A percentile compares a stretch with the other conserved stretches of the same genome.
phyloP scores from a whole-genome alignment of 2,797 vertebrate genomes.

The Tiaroga cobitis region DNA sequence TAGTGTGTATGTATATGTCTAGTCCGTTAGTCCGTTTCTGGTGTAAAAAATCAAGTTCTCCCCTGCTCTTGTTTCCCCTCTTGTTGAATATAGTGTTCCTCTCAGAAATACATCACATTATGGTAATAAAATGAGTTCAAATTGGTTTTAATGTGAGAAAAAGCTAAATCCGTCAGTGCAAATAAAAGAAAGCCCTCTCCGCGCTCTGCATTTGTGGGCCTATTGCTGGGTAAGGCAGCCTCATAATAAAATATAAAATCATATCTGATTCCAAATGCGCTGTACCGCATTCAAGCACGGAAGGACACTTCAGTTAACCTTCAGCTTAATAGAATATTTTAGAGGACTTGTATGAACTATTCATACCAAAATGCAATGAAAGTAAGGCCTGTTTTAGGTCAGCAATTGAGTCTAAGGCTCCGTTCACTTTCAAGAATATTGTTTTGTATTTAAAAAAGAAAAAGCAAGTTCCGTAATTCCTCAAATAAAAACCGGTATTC shows the following conservation, averaged over 20 bases:
- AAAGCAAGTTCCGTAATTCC: too few species aligned
- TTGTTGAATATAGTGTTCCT: background rate
- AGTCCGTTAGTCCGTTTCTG: background rate
- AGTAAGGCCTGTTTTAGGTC: background rate
- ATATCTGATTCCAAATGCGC: background rate
- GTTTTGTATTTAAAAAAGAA: background rate
- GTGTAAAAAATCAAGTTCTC: background rate
- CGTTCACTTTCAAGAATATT: background rate
- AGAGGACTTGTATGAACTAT: slow-evolving; percentile 6
- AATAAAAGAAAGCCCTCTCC: slow-evolving; percentile 3
- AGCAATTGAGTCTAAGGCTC: background rate
- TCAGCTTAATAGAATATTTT: slow-evolving; percentile 31
- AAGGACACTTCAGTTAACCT: slow-evolving; percentile 42
- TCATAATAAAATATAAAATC: slow-evolving; percentile 27
- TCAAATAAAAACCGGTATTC: too few species aligned
- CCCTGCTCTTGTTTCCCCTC: background rate
- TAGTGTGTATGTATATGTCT: too few species aligned
- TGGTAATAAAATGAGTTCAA: slow-evolving; percentile 19
- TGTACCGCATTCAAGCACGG: background rate
- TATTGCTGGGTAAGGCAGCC: background rate
- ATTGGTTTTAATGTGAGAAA: slow-evolving; percentile 15
- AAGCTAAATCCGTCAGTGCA: background rate
- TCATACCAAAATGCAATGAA: background rate
- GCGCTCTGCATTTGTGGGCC: background rate
- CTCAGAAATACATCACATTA: slow-evolving; percentile 25